Evolutionary conservation across 2,797 vertebrate species (phyloP).

Genomic region (Hapalemur alaotrensis): DNA sequence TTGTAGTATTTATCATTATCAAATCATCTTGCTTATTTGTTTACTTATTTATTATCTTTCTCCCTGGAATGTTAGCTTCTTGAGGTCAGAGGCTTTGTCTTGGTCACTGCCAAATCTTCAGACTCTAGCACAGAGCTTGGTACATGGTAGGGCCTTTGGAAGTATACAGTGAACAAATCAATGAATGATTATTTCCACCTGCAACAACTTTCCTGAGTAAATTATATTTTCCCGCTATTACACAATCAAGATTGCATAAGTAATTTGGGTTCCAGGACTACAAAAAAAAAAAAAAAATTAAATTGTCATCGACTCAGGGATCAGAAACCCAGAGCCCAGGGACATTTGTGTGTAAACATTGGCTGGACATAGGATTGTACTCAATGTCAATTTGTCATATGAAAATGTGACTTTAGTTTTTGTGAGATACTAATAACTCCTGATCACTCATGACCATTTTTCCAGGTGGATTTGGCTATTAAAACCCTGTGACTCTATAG

Average conservation of each 20-base stretch:
- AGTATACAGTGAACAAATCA: neutral
- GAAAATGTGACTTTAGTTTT: neutral
- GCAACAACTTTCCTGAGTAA: neutral
- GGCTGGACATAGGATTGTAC: neutral
- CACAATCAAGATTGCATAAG: neutral
- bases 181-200: neutral
- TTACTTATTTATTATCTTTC: neutral
- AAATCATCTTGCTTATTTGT: neutral
- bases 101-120: neutral
- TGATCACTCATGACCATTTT: neutral
- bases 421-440: neutral
- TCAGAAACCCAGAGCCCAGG: neutral
- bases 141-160: neutral
- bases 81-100: neutral
- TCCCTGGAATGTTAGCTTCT: neutral
- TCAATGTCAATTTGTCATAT: neutral
- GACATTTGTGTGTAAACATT: neutral
- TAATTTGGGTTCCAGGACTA: neutral
- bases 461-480: neutral
- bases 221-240: neutral
- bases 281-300: neutral
- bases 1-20: neutral
- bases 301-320: neutral
- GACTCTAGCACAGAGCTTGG: neutral
- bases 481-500: neutral